Percentiles rank a stretch among this genome's conserved stretches.
phyloP scores from a whole-genome alignment of 1,140 invertebrate genomes.

The Atta texana region DNA sequence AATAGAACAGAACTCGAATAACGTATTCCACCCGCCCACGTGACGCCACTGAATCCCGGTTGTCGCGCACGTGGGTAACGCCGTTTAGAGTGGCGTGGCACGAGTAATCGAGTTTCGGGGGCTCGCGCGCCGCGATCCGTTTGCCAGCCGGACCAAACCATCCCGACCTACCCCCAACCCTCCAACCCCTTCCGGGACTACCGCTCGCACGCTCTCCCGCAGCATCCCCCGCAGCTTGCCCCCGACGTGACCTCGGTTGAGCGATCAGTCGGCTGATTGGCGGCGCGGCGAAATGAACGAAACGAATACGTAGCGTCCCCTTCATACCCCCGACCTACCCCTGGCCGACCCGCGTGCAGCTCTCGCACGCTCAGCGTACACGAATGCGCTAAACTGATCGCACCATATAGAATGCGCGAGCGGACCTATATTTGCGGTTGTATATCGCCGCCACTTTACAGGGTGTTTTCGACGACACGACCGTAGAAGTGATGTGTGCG shows the following conservation, averaged over 20 bases:
- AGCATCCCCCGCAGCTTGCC: conserved; percentile 42
- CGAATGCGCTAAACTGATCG: conserved; percentile 64
- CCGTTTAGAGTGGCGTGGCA: conserved; percentile 59
- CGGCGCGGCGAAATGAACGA: conserved; percentile 70
- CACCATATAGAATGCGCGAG: conserved; percentile 28
- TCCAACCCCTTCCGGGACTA: neutral
- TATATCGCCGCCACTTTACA: conserved; percentile 57
- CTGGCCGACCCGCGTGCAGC: neutral
- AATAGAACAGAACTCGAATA: conserved; percentile 17
- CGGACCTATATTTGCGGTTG: conserved; percentile 59
- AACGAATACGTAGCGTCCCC: conserved; percentile 61
- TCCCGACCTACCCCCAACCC: neutral
- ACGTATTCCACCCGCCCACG: conserved; percentile 37
- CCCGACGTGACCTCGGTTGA: conserved; percentile 44
- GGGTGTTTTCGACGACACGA: conserved; percentile 15
- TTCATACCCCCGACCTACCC: neutral
- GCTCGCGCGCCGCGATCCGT: conserved; percentile 64
- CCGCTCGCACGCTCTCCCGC: conserved; percentile 23
- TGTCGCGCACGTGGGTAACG: conserved; percentile 63
- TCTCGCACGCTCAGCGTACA: conserved; percentile 15
- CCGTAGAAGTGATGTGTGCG: neutral
- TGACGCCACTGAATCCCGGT: conserved; percentile 20
- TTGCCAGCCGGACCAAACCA: conserved; percentile 51
- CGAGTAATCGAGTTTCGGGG: conserved; percentile 69
- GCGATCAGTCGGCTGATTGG: conserved; percentile 70